Percentiles rank a stretch among this genome's conserved stretches.
phyloP scores from a whole-genome alignment of 2,888 invertebrate genomes.

The Lepidochrysops patricia region DNA sequence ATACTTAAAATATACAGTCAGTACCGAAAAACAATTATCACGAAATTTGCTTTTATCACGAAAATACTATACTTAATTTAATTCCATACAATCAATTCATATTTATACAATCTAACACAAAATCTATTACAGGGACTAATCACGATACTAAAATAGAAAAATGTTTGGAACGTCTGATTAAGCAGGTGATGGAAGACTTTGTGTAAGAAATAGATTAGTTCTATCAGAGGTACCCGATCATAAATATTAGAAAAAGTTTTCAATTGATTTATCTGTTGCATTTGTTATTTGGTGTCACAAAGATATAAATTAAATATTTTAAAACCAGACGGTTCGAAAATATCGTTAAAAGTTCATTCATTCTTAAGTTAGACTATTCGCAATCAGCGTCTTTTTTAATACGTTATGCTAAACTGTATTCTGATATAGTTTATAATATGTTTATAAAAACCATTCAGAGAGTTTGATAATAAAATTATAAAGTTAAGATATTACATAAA shows the following conservation, averaged over 20 bases:
- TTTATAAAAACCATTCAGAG: too few species aligned
- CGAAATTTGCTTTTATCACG: slow-evolving; percentile 71
- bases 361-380: too few species aligned
- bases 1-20: slow-evolving; percentile 70
- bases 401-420: too few species aligned
- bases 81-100: slow-evolving; percentile 64
- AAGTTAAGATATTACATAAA: too few species aligned
- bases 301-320: background rate
- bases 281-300: background rate
- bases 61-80: slow-evolving; percentile 69
- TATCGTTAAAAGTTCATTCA: background rate
- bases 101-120: slow-evolving; percentile 18
- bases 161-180: slow-evolving; percentile 31
- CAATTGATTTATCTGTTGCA: background rate
- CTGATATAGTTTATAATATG: too few species aligned
- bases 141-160: slow-evolving; percentile 26
- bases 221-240: slow-evolving; percentile 5
- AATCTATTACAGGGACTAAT: slow-evolving; percentile 16
- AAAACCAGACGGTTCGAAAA: background rate
- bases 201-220: slow-evolving; percentile 34
- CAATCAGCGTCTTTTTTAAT: too few species aligned
- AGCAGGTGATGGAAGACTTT: slow-evolving; percentile 47
- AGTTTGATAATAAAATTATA: too few species aligned
- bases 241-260: background rate
- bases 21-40: slow-evolving; percentile 70